Base-by-base conservation (phyloP, 2,113 vertebrate species). In the Nothobranchius kuhntae region DNA sequence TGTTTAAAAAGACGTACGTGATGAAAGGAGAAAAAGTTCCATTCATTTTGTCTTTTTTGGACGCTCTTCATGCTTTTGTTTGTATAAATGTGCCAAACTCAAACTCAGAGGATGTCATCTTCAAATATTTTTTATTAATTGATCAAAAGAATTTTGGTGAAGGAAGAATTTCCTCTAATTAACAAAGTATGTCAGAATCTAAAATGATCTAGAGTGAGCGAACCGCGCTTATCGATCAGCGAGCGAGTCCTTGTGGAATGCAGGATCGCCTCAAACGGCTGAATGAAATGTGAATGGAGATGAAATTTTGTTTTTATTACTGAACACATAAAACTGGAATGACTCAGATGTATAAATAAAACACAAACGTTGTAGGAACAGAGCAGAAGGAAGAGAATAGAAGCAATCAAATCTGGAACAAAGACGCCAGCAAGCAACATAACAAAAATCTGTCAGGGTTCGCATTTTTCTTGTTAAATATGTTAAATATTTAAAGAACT, bases 141-240 rank as follows among this genome's bases (percentile, higher is more conserved):
- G 53, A 66, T 74, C 44, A 74, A 67, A 74, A 50, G 55, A 40
- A 56, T 67, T 42, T 67, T n/a, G 11, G 24, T 13, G 17, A 74
- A 30, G 71, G 17, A 74, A 30, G 71, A 61, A 67, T 74, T 54
- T 67, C 17, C 57, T 61, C 57, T 44, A 42, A 36, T 53, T 67
- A 50, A 64, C 69, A 57, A 67, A 67, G 17, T 47, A 36, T 50
- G 55, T 67, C 45, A 42, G 44, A n/a, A 13, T 24, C 26, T 67
- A 4, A 68, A 73, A 60, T 47, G 56, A 66, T 61, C 52, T 10
- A 13, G 64, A 21, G 53, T 12, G 36, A 30, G 46, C 17, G 48
- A 59, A 17, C 61, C 15, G 47, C 26, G 12, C 13, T 38, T 57
- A 67, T 67, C 48, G 65, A 67, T 67, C 65, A 45, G 9, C 44